Conservation (phyloP, 2,113 vertebrate species). For the Cyphomyrus plagiostoma region DNA sequence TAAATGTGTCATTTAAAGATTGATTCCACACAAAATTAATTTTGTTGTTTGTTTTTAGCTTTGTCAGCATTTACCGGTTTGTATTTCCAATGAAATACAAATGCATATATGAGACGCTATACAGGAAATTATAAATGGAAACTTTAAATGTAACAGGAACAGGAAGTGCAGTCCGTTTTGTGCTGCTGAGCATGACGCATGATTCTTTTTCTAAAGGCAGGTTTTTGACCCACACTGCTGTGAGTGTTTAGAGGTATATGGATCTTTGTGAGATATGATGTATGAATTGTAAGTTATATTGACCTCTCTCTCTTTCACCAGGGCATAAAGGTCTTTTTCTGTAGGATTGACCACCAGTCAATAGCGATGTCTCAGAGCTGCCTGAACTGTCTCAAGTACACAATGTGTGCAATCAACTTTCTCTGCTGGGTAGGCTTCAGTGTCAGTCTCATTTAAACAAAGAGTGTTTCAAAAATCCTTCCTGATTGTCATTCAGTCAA, state of each 20-base stretch:
- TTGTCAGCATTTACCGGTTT: not conserved
- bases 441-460: not conserved
- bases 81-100: no score
- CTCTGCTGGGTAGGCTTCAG: constrained; percentile 61
- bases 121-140: not conserved
- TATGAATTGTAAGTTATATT: not conserved
- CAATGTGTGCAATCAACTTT: constrained; percentile 67
- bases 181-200: not conserved
- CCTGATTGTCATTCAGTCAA: not conserved
- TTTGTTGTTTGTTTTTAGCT: not conserved
- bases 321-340: not conserved
- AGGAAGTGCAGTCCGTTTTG: not conserved
- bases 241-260: not conserved
- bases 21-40: not conserved
- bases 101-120: not conserved
- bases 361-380: constrained; percentile 57
- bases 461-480: not conserved
- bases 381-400: constrained; percentile 65
- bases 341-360: constrained; percentile 35
- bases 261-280: not conserved
- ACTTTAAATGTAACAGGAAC: not conserved
- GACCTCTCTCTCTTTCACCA: not conserved
- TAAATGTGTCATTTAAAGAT: not conserved
- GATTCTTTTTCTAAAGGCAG: not conserved
- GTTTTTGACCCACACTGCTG: not conserved